A percentile compares a stretch with the other conserved stretches of the same genome.
These are phyloP conservation scores for Patiria pectinifera DNA, from an alignment of 53 echinoderm and acorn worm species.

Conservation along the genomic window DNA sequence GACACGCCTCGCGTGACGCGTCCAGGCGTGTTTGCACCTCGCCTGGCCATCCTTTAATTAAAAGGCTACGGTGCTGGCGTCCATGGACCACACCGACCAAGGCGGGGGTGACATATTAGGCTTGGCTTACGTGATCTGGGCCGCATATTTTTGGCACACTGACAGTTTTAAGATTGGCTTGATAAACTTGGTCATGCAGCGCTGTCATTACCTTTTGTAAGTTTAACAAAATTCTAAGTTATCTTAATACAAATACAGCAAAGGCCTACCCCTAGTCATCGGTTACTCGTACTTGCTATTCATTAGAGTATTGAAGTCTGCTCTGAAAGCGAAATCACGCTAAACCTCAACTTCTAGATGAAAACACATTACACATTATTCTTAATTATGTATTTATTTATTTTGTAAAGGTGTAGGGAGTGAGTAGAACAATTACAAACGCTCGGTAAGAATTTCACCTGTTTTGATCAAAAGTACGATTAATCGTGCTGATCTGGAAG, in stretches of 20 bases:
- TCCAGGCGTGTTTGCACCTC: conserved; percentile 51
- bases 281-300: too few species aligned
- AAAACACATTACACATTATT: background rate
- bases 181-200: background rate
- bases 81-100: background rate
- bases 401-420: background rate
- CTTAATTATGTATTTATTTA: background rate
- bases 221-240: background rate
- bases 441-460: background rate
- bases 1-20: conserved; percentile 57
- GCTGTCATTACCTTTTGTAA: background rate
- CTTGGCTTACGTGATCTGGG: conserved; percentile 47
- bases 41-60: conserved; percentile 29
- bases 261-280: too few species aligned
- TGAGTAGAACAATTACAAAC: background rate
- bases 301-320: too few species aligned
- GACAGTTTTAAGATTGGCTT: background rate
- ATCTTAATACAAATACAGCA: too few species aligned
- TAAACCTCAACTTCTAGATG: background rate
- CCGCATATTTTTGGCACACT: conserved; percentile 16
- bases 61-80: conserved; percentile 26
- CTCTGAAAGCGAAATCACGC: too few species aligned
- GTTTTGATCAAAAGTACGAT: background rate
- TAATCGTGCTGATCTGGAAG: background rate
- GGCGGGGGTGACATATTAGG: conserved; percentile 24